Base-by-base conservation (phyloP, 2,113 vertebrate species). In the Stegastes partitus region DNA sequence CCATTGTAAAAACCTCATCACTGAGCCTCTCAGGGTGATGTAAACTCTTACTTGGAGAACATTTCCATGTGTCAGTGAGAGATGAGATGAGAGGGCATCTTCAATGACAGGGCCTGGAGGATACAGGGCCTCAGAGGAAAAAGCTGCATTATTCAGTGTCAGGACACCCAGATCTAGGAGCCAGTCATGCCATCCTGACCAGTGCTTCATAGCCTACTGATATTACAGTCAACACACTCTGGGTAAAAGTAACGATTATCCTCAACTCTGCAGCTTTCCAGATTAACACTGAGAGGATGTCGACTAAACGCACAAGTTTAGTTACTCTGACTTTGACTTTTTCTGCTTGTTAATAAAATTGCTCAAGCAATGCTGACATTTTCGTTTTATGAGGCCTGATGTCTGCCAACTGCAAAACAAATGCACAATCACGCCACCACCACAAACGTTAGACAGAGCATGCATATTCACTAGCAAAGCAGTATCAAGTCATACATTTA, bases 81-180 rank as follows among this genome's bases (percentile, higher is more conserved):
- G 81, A 89, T 79, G 84, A 90, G 89, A 86, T 77, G 85, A 87
- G 88, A 89, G 82, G 86, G 76, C 73, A 83, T 92, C 91, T 91
- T 91, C 78, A 85, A 68, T 91, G 90, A 90, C 87, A 82, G 56
- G 37, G 62, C 67, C 66, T 58, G 57, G 26, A 83, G 72, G 74
- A 79, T 66, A 83, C 82, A 81, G 56, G 62, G 72, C 73, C 85
- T 57, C 34, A 82, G 81, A 91, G 91, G 87, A 93, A 91, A 92
- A 90, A 89, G 74, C 87, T 94, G 84, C 91, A 94, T 94, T 92
- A 93, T 94, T 94, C 84, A 94, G 85, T 57, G 74, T 73, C 42
- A 86, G 73, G 88, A 89, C 82, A 89, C 74, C 44, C 37, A 84
- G 87, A 77, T 91, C 87, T 25, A 11, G 44, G 26, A 87, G 65